Conservation (phyloP, 2,888 invertebrate genomes). For the Ctena decussata region DNA sequence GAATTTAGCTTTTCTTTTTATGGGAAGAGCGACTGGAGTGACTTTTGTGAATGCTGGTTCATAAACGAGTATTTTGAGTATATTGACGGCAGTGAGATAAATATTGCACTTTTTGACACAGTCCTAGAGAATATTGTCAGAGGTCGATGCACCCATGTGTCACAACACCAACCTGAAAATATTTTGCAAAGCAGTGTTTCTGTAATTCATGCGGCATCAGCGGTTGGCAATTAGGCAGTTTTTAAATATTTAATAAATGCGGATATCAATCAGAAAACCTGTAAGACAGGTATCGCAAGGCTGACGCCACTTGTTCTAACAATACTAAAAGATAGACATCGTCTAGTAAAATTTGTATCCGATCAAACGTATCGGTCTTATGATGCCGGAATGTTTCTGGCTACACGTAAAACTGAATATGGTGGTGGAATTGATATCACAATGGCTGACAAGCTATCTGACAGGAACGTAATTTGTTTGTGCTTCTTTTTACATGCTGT, state of each 20-base stretch:
- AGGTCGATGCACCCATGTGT: not conserved
- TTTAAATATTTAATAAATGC: not conserved
- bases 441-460: too few species aligned
- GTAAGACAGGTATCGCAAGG: not conserved
- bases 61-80: not conserved
- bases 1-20: not conserved
- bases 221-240: not conserved
- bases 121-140: not conserved
- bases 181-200: not conserved
- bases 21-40: not conserved
- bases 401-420: too few species aligned
- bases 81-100: not conserved
- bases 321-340: not conserved
- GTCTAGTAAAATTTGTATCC: too few species aligned
- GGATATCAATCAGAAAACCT: not conserved
- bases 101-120: not conserved
- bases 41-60: not conserved
- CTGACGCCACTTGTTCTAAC: not conserved
- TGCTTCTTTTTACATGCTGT: too few species aligned
- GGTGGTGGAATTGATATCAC: too few species aligned
- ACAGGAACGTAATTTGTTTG: too few species aligned
- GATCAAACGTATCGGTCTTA: too few species aligned
- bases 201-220: not conserved
- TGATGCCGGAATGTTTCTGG: too few species aligned
- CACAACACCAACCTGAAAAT: not conserved